Evolutionary conservation across 2,113 vertebrate species (phyloP), one percentile per base, ranked within the genome.

Genomic region (Beaufortia kweichowensis): DNA sequence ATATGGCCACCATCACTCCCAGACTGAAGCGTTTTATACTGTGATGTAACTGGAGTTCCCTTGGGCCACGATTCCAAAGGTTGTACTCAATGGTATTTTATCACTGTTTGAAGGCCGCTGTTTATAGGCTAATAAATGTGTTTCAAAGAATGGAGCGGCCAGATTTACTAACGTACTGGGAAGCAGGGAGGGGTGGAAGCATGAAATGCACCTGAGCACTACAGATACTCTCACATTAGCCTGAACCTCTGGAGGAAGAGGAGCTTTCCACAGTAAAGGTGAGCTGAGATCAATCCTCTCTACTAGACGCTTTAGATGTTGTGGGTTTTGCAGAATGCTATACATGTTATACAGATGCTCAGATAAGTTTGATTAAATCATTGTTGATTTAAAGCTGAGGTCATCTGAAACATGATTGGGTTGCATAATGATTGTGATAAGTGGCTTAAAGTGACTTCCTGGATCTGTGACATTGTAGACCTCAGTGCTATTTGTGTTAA

Each of bases 111-210:
- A 83, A 83, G 83, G 81, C 53, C 82, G 79, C 56, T 78, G 4
- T 88, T 90, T 88, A 87, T 87, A 28, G 82, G 21, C 53, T 65
- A 66, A 78, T 90, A 83, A 89, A 90, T 85, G 50, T 79, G 60
- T 88, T 82, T 83, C 63, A 71, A 15, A 61, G 29, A 72, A 68
- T 3, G 3, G 53, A 57, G 21, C 7, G 24, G 43, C n/a, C 19
- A 29, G 41, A 75, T 82, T 86, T 79, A 81, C 79, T 8, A 74
- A 72, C 21, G 9, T 23, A 43, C 33, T 66, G 61, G 28, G 21
- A 57, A 46, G 35, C 8, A 10, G 61, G 70, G 75, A 59, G 72
- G 33, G 75, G 65, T 24, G 15, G 39, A 76, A 46, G 15, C 11
- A 59, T 76, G 11, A 77, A 66, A 33, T 24, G 17, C 26, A 48